Conservation (phyloP, 2,888 invertebrate species). For the Siphonodentalium dalli region DNA sequence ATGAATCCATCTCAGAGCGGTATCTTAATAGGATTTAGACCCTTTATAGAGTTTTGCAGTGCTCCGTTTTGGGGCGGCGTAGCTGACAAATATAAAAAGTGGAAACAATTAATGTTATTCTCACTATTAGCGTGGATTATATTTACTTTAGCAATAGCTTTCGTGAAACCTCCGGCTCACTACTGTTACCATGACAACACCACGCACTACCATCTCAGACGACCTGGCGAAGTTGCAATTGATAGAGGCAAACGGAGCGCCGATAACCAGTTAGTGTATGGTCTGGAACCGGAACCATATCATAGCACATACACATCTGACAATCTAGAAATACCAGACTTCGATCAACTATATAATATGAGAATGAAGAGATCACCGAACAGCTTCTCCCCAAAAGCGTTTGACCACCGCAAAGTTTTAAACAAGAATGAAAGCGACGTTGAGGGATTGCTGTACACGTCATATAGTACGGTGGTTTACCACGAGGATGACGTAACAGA, state of each 20-base stretch:
- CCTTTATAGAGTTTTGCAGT: conserved; percentile 95
- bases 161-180: conserved; percentile 91
- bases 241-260: conserved; percentile 13
- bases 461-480: conserved; percentile 93
- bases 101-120: conserved; percentile 79
- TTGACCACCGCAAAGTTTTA: conserved; percentile 44
- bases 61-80: conserved; percentile 98
- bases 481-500: conserved; percentile 86
- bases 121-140: conserved; percentile 95
- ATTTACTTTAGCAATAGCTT: conserved; percentile 94
- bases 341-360: too few species aligned
- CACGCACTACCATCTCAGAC: conserved; percentile 68
- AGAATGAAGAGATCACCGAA: too few species aligned
- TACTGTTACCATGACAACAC: conserved; percentile 79
- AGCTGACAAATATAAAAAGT: conserved; percentile 77
- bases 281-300: conserved; percentile 1
- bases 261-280: not conserved
- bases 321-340: too few species aligned
- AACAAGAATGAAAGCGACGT: conserved; percentile 41
- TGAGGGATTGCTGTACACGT: conserved; percentile 68
- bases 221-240: conserved; percentile 26
- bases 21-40: conserved; percentile 83
- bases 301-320: too few species aligned
- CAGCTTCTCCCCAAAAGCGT: conserved; percentile 38
- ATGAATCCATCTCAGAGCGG: conserved; percentile 98